Conservation (phyloP, 2,113 vertebrate genomes). For the Bungarus multicinctus region DNA sequence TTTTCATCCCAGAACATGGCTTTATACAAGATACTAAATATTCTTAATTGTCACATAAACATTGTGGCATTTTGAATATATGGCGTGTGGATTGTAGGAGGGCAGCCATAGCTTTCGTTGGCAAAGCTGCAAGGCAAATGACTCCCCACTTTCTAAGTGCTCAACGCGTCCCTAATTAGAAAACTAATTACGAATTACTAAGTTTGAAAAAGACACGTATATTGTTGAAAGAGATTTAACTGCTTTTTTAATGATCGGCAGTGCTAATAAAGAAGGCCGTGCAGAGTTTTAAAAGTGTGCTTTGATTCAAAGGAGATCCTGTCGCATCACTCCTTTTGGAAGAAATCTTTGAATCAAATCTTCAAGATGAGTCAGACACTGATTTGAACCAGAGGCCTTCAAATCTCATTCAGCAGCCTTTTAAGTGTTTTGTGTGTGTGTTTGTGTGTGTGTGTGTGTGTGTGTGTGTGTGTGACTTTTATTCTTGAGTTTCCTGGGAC, state of each 20-base stretch:
- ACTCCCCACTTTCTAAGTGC: constrained; percentile 11
- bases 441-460: too few species aligned
- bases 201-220: constrained; percentile 25
- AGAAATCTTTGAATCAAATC: not conserved
- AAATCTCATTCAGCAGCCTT: not conserved
- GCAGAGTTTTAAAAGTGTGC: not conserved
- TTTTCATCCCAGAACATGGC: not conserved
- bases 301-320: not conserved
- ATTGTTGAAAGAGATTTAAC: constrained; percentile 29
- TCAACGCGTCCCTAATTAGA: constrained; percentile 41
- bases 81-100: too few species aligned
- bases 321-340: not conserved
- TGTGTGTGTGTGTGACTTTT: not conserved
- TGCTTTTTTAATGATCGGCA: not conserved
- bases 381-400: not conserved
- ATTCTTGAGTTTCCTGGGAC: not conserved
- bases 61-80: constrained; percentile 35
- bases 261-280: not conserved
- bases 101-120: not conserved
- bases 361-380: not conserved
- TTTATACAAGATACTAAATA: constrained; percentile 31
- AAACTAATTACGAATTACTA: constrained; percentile 40
- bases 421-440: too few species aligned
- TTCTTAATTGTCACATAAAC: constrained; percentile 33
- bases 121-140: constrained; percentile 14